These are phyloP conservation scores for Cryptus viduatorius DNA, from an alignment of 2,888 invertebrate species.

Conservation along the genomic window DNA sequence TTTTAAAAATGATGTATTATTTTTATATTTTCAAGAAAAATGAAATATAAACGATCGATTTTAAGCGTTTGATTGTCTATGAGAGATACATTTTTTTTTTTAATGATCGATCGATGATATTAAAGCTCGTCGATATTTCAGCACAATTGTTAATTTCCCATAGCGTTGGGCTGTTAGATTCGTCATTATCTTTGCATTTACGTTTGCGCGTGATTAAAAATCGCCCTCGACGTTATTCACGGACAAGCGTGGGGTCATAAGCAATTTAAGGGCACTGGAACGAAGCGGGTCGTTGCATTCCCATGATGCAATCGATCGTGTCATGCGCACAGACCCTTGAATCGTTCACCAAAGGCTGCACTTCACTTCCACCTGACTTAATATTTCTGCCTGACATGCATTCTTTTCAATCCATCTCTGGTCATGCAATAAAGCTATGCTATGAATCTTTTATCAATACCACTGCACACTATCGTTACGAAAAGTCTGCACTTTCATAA, in stretches of 20 bases:
- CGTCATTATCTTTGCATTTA: constrained; percentile 21
- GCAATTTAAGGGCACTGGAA: constrained; percentile 67
- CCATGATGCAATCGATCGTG: constrained; percentile 68
- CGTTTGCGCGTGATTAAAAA: constrained; percentile 29
- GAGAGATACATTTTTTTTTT: neutral
- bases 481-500: neutral
- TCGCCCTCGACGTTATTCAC: constrained; percentile 53
- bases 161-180: neutral
- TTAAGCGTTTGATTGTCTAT: neutral
- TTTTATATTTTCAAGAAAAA: neutral
- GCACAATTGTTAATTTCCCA: neutral
- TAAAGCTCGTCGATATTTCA: neutral
- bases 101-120: neutral
- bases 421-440: constrained; percentile 3
- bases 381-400: constrained; percentile 50
- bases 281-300: constrained; percentile 68
- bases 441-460: constrained; percentile 5
- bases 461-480: neutral
- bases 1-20: neutral
- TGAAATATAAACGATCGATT: neutral
- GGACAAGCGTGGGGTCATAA: constrained; percentile 57
- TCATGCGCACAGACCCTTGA: constrained; percentile 65
- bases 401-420: constrained; percentile 33
- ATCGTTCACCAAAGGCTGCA: constrained; percentile 46
- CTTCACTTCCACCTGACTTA: constrained; percentile 52